A percentile compares a stretch with the other conserved stretches of the same genome.
These are phyloP conservation scores for Drosophila anomelani DNA, from an alignment of 2,888 invertebrate genomes.

Conservation along the genomic window DNA sequence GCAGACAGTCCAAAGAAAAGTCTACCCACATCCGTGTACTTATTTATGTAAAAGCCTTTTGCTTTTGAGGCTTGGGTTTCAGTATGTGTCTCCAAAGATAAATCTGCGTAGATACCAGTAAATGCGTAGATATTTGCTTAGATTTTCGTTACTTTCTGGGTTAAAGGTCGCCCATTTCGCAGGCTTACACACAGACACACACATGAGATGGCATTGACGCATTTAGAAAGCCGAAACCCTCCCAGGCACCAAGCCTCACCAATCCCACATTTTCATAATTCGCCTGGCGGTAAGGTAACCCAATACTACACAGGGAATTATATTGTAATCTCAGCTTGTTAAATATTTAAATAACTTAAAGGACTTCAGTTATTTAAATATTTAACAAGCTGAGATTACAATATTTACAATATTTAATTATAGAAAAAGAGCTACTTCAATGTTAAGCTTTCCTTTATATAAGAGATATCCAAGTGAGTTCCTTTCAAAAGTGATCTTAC, in stretches of 20 bases:
- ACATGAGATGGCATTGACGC: conserved; percentile 57
- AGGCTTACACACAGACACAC: conserved; percentile 38
- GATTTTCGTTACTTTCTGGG: conserved; percentile 59
- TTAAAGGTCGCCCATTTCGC: conserved; percentile 69
- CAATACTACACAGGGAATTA: conserved; percentile 13
- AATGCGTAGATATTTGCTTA: conserved; percentile 63
- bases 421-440: no score
- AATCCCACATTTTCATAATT: conserved; percentile 80
- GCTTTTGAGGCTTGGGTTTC: conserved; percentile 49
- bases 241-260: conserved; percentile 53
- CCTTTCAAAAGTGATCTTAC: background rate
- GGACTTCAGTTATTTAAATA: no score
- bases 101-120: conserved; percentile 65
- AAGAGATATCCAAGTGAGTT: background rate
- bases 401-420: background rate
- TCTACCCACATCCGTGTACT: conserved; percentile 19
- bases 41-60: conserved; percentile 27
- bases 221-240: conserved; percentile 67
- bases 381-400: no score
- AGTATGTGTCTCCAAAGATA: conserved; percentile 64
- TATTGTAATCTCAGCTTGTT: fast-evolving
- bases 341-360: background rate
- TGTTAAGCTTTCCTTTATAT: no score
- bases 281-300: conserved; percentile 52
- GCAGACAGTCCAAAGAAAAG: conserved; percentile 6